These are phyloP conservation scores for Drepana arcuata DNA, from an alignment of 1,140 invertebrate species.

Conservation along the genomic window DNA sequence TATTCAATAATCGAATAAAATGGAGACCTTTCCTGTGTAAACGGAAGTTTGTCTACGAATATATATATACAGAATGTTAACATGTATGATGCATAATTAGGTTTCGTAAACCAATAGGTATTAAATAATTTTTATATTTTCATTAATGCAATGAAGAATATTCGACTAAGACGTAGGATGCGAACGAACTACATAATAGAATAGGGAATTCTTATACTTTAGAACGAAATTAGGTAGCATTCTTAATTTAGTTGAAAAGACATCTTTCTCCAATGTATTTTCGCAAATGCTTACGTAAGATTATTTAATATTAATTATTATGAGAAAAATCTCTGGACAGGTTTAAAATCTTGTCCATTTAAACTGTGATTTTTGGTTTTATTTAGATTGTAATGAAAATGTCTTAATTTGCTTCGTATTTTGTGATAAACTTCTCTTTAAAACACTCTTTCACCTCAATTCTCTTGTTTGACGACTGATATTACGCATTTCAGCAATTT, in stretches of 20 bases:
- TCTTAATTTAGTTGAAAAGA: conserved; percentile 63
- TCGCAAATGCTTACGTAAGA: conserved; percentile 32
- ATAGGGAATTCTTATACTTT: conserved; percentile 50
- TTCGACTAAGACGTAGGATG: conserved; percentile 57
- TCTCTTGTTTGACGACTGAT: conserved; percentile 47
- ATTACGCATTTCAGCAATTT: conserved; percentile 43
- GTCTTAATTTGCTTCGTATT: conserved; percentile 51
- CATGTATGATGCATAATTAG: conserved; percentile 61
- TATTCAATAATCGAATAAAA: conserved; percentile 62
- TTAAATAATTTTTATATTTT: conserved; percentile 66
- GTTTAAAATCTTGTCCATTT: conserved; percentile 51
- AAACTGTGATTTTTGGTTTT: conserved; percentile 70
- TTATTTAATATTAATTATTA: conserved; percentile 67
- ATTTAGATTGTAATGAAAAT: conserved; percentile 58
- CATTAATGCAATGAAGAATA: conserved; percentile 60
- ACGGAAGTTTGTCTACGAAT: conserved; percentile 3
- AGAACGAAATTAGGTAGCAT: conserved; percentile 47
- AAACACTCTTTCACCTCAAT: conserved; percentile 39
- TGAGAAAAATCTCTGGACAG: conserved; percentile 47
- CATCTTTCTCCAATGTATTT: conserved; percentile 53
- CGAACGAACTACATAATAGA: conserved; percentile 23
- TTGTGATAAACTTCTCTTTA: conserved; percentile 63
- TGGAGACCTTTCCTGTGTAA: too few species aligned
- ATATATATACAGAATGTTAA: conserved; percentile 58
- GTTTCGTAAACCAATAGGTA: conserved; percentile 66